Conservation (phyloP, 2,113 vertebrate genomes). For the Desmodus rotundus region DNA sequence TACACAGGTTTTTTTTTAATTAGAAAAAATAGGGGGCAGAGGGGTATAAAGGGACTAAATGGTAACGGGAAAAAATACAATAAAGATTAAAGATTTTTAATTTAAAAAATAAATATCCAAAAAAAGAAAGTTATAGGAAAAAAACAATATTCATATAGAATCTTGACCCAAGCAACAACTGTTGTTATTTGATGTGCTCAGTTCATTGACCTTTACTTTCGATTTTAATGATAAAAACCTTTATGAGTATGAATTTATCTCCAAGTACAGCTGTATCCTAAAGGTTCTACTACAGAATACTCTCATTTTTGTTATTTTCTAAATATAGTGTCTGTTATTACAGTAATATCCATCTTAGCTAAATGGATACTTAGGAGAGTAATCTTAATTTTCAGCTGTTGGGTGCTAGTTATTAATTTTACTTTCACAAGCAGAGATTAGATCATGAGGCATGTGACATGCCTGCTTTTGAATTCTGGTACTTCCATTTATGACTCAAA, state of each 20-base stretch:
- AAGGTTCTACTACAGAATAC: background rate
- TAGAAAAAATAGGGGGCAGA: background rate
- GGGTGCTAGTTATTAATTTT: background rate
- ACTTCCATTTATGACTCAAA: background rate
- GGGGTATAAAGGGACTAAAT: too few relatives aligned
- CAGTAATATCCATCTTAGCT: background rate
- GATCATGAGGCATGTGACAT: background rate
- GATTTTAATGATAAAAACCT: slow-evolving; percentile 5
- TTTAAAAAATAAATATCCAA: too few relatives aligned
- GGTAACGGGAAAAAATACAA: too few relatives aligned
- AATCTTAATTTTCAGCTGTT: slow-evolving; percentile 11
- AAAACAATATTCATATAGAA: background rate
- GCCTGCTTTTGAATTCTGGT: background rate
- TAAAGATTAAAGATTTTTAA: too few relatives aligned
- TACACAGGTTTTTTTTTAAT: background rate
- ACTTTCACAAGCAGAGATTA: slow-evolving; percentile 29
- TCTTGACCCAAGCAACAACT: slow-evolving; percentile 7
- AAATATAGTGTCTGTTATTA: background rate
- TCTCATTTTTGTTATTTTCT: slow-evolving; percentile 28
- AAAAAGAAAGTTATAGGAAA: background rate
- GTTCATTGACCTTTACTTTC: background rate
- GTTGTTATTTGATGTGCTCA: background rate
- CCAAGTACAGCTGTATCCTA: background rate
- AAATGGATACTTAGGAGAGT: background rate
- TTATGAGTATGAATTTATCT: background rate